Evolutionary conservation across 2,113 vertebrate genomes (phyloP), one percentile per base, ranked within the genome.

Genomic region (Poeciliopsis prolifica): DNA sequence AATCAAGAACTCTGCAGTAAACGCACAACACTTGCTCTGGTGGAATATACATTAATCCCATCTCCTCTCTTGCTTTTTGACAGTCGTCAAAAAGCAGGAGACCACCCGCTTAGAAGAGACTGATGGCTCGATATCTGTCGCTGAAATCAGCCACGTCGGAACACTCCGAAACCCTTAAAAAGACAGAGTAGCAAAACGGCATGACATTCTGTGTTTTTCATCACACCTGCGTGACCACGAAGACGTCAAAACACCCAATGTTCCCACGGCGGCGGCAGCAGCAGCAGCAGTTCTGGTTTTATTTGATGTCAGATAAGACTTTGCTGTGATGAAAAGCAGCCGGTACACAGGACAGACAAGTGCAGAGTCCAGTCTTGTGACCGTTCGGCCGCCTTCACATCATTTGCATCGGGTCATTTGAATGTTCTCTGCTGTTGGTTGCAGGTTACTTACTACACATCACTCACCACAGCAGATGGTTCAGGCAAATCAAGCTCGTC

Each of bases 1-100:
- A 91, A 92, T 92, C 86, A 91, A 81, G 89, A 91, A 80, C 83
- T 85, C 89, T 86, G 91, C 90, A 88, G 89, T 85, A 90, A 91
- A 91, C 82, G 86, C 78, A 71, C 82, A 85, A 90, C 89, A 90
- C 89, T 87, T 84, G 84, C 87, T 84, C 86, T 80, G 67, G 66
- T 74, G 88, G 88, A 91, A 77, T 87, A 87, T 85, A 88, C 88
- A 88, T 90, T 88, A 86, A 79, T 72, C 83, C 71, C 70, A 61
- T 79, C 44, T 74, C 84, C 72, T 74, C 66, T 81, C 66, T 81
- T 68, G 28, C 75, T 72, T 72, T n/a, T n/a, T n/a, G n/a, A 78
- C 67, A 11, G 83, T 61, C 26, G 85, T 87, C 81, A 81, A 68
- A 83, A 87, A 82, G 70, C 31, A 2, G 30, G 68, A 87, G 54